phyloP scores from a whole-genome alignment of 2,113 vertebrate genomes.

The Burhinus bistriatus region DNA sequence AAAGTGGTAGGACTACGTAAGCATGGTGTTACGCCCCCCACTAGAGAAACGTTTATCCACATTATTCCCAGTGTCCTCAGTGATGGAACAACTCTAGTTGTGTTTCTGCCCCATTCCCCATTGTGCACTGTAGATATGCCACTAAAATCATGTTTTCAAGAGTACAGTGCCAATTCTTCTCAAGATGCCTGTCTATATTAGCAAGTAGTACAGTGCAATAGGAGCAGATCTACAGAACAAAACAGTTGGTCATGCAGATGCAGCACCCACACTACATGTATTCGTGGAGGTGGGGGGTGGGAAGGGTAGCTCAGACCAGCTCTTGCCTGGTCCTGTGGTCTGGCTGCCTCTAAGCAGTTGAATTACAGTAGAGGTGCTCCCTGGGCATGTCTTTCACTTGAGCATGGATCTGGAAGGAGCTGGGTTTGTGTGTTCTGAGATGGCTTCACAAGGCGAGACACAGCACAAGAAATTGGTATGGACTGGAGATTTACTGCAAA shows the following conservation, averaged over 20 bases:
- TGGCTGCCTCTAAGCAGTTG: neutral
- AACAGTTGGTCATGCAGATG: neutral
- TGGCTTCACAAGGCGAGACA: neutral
- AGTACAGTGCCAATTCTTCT: neutral
- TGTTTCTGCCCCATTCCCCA: neutral
- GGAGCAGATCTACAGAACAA: neutral
- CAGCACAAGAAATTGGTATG: neutral
- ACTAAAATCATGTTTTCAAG: neutral
- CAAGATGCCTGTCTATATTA: neutral
- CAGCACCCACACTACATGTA: neutral
- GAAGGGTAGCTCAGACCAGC: neutral
- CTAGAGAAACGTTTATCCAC: neutral
- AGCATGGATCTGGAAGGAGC: neutral
- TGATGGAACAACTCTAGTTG: neutral
- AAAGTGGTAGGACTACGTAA: neutral
- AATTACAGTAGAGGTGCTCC: neutral
- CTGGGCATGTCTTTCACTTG: neutral
- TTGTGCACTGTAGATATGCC: neutral
- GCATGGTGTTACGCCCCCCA: rapidly evolving
- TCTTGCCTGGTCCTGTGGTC: neutral
- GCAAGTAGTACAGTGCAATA: neutral
- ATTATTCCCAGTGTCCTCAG: neutral
- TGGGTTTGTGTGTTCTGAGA: rapidly evolving
- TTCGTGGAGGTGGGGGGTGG: neutral
- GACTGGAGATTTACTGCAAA: neutral